Evolutionary conservation across 2,113 vertebrate species (phyloP), one percentile per base, ranked within the genome.

Genomic region (Nanorana parkeri): DNA sequence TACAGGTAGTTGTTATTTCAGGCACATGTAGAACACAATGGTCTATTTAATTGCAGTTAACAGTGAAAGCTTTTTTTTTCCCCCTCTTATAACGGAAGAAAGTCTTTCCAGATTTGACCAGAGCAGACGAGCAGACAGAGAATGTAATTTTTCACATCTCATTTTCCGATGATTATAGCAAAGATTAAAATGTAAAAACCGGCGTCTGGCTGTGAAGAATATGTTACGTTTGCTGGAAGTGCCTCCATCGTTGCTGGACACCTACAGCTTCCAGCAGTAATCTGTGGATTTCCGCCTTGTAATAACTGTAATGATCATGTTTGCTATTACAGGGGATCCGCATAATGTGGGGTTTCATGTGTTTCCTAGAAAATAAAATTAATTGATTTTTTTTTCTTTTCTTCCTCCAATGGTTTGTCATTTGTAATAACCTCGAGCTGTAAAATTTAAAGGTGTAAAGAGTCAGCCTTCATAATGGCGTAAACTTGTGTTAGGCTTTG

Each of bases 41-140:
- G 10, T 47, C 13, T 58, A 83, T 87, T 60, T 88, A 89, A 87
- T 87, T 83, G 41, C 87, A 83, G 78, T 84, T 64, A 75, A 77
- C 26, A n/a, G 15, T 54, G n/a, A 68, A n/a, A 51, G 6, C 17
- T 68, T 41, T 19, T 71, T 54, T 55, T 71, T 24, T 52, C 2
- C 17, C 29, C 15, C 72, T 75, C n/a, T 16, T 24, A 41, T 60
- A 23, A 60, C 17, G 58, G 11, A 16, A 56, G 56, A 26, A n/a
- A 56, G 20, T 11, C 19, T 6, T 29, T 28, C 55, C 17, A 72
- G 17, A 56, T 11, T 54, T 47, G 20, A 20, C 3, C 5, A 19
- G 20, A 6, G 17, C 23, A 7, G 58, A 77, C 51, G 60, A 63
- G 58, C 16, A 47, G 61, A 52, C 17, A 20, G 32, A 32, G 51